Percentiles rank a stretch among this genome's conserved stretches.
phyloP scores from a whole-genome alignment of 2,888 invertebrate genomes.

The Brachylomia viminalis region DNA sequence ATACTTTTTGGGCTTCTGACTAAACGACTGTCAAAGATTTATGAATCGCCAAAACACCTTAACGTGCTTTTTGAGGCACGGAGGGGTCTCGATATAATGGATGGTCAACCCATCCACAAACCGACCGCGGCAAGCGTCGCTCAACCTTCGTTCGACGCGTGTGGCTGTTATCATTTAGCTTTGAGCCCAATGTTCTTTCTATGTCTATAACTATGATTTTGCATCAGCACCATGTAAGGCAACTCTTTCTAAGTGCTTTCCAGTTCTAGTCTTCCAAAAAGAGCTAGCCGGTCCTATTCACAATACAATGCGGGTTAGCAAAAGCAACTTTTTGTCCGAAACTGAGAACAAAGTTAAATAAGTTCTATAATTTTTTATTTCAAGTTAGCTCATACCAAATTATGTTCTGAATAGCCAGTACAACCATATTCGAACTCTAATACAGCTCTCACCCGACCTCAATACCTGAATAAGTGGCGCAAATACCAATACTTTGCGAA shows the following conservation, averaged over 20 bases:
- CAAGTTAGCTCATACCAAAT: slow-evolving; percentile 9
- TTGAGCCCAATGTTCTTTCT: not conserved
- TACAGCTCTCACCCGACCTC: slow-evolving; percentile 22
- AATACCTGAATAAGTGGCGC: slow-evolving; percentile 41
- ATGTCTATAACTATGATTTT: not conserved
- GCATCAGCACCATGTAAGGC: not conserved
- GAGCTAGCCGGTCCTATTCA: not conserved
- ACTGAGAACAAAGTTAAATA: not conserved
- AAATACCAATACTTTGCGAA: slow-evolving; percentile 55
- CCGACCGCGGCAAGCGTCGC: not conserved
- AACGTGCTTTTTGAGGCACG: not conserved
- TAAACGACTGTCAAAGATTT: not conserved
- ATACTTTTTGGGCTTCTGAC: not conserved
- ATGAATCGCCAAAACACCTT: not conserved
- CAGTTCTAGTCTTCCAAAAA: not conserved
- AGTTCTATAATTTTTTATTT: slow-evolving; percentile 29
- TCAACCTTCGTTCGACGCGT: not conserved
- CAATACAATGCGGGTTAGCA: not conserved
- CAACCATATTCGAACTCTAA: slow-evolving; percentile 25
- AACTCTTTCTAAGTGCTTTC: too few species aligned
- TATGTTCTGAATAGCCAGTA: slow-evolving; percentile 26
- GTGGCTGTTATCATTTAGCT: not conserved
- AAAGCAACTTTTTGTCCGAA: not conserved
- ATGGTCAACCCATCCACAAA: not conserved
- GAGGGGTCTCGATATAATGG: not conserved